These are phyloP conservation scores for Coelinius sp. DNA, from an alignment of 2,888 invertebrate genomes.

Conservation along the genomic window DNA sequence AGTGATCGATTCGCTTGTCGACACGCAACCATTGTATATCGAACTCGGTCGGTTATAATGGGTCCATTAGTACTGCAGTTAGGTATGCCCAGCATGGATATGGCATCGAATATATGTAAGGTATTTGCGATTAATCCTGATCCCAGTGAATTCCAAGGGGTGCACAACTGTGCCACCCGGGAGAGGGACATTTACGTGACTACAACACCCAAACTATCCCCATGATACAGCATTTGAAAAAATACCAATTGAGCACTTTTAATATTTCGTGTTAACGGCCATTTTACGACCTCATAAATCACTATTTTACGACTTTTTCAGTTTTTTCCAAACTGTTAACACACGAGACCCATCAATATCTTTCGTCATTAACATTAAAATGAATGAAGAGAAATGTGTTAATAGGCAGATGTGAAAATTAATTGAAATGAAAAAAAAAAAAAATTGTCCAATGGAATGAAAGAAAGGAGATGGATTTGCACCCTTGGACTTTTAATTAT, in stretches of 20 bases:
- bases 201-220: neutral
- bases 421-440: neutral
- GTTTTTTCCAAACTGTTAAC: neutral
- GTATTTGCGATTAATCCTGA: constrained; percentile 58
- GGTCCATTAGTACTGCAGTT: constrained; percentile 55
- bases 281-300: neutral
- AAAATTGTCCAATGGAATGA: neutral
- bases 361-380: neutral
- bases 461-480: constrained; percentile 28
- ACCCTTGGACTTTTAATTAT: constrained; percentile 46
- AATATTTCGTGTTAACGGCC: neutral
- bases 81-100: constrained; percentile 54
- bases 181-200: constrained; percentile 17
- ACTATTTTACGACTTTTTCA: neutral
- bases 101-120: constrained; percentile 61
- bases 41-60: constrained; percentile 52
- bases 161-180: constrained; percentile 4
- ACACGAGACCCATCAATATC: neutral
- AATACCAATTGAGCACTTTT: neutral
- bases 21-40: constrained; percentile 35
- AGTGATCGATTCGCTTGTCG: constrained; percentile 58
- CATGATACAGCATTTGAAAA: neutral
- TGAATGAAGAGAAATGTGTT: neutral
- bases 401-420: neutral
- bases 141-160: constrained; percentile 54